Evolutionary conservation across 1,140 invertebrate species (phyloP), one percentile per base, ranked within the genome.

Genomic region (Goniozus legneri): DNA sequence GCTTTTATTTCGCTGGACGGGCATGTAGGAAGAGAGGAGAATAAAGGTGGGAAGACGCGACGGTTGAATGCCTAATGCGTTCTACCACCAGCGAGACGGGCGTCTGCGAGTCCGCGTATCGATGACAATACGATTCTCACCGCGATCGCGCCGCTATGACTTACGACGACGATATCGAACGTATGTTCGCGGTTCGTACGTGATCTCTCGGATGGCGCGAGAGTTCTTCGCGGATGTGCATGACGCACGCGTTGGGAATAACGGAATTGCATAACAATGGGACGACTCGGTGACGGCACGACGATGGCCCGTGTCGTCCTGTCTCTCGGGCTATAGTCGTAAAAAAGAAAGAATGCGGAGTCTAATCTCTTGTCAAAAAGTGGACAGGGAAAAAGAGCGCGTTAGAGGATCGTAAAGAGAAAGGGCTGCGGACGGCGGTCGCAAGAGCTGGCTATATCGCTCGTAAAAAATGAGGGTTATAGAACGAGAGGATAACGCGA

Each of bases 101-200:
- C 40, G 31, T 31, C 51, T n/a, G 51, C 47, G 44, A 50, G 37
- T 44, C 35, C 38, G 47, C 42, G 34, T 56, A 51, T 59, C 53
- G 61, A 60, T 57, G 36, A 57, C 54, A 44, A 51, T 58, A n/a
- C n/a, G 47, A 60, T 57, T 57, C 47, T 53, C 36, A 44, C n/a
- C n/a, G n/a, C n/a, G n/a, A n/a, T 41, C 20, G 16, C 16, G 27
- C 27, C 44, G 39, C 24, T 21, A 3, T n/a, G 16, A 33, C 20
- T 14, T 39, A 33, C 12, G n/a, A 8, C 8, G 46, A 41, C 15
- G 33, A 30, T 14, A 6, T 31, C 16, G 32, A 37, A n/a, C 24
- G n/a, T n/a, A 16, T 18, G 36, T 52, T 33, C 31, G 33, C 14
- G 13, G n/a, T n/a, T 14, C 18, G 20, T 39, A 49, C 46, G 46